Evolutionary conservation across 2,888 invertebrate species (phyloP), one percentile per base, ranked within the genome.

Genomic region (Endotricha flammealis): DNA sequence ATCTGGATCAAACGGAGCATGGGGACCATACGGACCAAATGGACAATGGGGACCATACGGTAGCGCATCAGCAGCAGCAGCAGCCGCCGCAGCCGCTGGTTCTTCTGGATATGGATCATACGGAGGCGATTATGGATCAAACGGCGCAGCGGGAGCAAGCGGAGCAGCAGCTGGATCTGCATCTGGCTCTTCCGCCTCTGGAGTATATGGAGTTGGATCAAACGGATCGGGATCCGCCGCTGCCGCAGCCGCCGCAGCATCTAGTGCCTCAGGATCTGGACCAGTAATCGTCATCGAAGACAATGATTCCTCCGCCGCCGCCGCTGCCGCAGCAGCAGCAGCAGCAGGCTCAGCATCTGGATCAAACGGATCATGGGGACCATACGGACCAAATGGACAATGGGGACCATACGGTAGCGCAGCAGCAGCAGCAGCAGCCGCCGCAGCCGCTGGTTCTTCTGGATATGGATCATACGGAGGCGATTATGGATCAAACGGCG

Each of bases 251-350:
- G 29, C 32, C n/a, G 25, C 34, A 9, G 32, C 38, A 28, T n/a
- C n/a, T n/a, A n/a, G n/a, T n/a, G 22, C 30, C 9, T 30, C 41
- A 23, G 36, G 17, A 17, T 4, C 17, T 17, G n/a, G n/a, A n/a
- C n/a, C n/a, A n/a, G n/a, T n/a, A n/a, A n/a, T n/a, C n/a, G n/a
- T n/a, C n/a, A n/a, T n/a, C n/a, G n/a, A n/a, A 7, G 17, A 17
- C 37, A n/a, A n/a, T n/a, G n/a, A n/a, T n/a, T n/a, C n/a, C n/a
- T n/a, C n/a, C n/a, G n/a, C n/a, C n/a, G n/a, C n/a, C n/a, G n/a
- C n/a, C n/a, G n/a, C n/a, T n/a, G n/a, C n/a, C n/a, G n/a, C n/a
- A 12, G 39, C 44, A 12, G 38, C 43, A 4, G 39, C 35, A 4
- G 41, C 44, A n/a, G 44, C 43, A 10, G 30, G 28, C 14, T 37